A percentile compares a stretch with the other conserved stretches of the same genome.
Evolutionary conservation across 2,113 vertebrate genomes (phyloP).

Genomic region (Rallus limicola): DNA sequence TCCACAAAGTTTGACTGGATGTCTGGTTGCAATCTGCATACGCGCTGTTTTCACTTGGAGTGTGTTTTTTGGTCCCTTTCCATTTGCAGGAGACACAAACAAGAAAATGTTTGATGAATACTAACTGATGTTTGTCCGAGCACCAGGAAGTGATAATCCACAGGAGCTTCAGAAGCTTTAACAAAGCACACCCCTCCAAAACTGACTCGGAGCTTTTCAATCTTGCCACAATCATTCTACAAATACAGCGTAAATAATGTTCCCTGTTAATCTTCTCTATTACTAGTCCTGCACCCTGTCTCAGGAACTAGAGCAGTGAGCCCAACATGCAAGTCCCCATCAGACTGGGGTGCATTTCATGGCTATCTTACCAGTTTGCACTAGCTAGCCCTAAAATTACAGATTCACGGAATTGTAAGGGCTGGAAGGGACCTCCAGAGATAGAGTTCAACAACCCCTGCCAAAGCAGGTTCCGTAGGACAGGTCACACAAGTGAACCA

Average conservation of each 20-base stretch:
- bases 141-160: conserved; percentile 28
- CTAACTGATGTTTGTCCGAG: conserved; percentile 13
- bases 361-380: background rate
- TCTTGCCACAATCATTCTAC: conserved; percentile 22
- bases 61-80: conserved; percentile 1
- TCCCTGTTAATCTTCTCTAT: background rate
- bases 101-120: background rate
- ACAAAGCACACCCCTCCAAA: conserved; percentile 17
- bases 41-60: background rate
- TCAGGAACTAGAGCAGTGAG: background rate
- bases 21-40: background rate
- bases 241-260: conserved; percentile 34
- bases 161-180: conserved; percentile 34
- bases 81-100: background rate
- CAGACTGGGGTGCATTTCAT: background rate
- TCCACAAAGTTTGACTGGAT: background rate
- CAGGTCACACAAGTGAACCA: too few species aligned
- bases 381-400: background rate
- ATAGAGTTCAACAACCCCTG: too few species aligned
- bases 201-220: conserved; percentile 26
- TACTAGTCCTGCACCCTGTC: background rate
- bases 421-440: too few species aligned
- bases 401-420: too few species aligned
- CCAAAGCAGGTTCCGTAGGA: too few species aligned
- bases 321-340: background rate